Evolutionary conservation across 1,140 invertebrate species (phyloP).

Genomic region (Pseudomyrmex sp.): DNA sequence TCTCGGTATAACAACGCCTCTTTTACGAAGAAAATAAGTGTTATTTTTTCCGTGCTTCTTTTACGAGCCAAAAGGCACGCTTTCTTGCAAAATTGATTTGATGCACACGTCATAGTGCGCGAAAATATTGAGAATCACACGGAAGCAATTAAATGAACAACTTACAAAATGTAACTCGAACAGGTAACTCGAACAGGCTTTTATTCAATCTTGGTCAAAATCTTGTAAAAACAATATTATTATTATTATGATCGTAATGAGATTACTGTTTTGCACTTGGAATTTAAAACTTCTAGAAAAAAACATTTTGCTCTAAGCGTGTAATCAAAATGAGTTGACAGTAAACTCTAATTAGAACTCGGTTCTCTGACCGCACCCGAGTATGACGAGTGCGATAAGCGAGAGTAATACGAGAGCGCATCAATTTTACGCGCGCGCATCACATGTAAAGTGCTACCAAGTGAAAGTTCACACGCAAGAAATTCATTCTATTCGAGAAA

Average conservation of each 20-base stretch:
- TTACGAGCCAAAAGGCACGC: not conserved
- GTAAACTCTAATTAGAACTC: conserved; percentile 24
- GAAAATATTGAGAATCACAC: not conserved
- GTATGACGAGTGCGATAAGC: not conserved
- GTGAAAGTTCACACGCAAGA: conserved; percentile 60
- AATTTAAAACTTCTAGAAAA: conserved; percentile 1
- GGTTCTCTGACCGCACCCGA: conserved; percentile 1
- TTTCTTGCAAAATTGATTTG: conserved; percentile 34
- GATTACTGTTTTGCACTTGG: not conserved
- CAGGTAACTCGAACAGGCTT: no score
- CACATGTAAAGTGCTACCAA: conserved; percentile 12
- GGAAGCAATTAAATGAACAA: not conserved
- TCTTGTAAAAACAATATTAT: not conserved
- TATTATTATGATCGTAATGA: not conserved
- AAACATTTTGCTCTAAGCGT: not conserved
- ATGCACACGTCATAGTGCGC: not conserved
- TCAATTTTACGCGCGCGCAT: conserved; percentile 30
- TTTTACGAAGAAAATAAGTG: conserved; percentile 19
- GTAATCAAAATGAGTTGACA: not conserved
- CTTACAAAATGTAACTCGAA: not conserved
- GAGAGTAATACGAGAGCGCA: conserved; percentile 5
- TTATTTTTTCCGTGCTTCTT: conserved; percentile 14
- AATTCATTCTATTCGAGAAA: conserved; percentile 17
- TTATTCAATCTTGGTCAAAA: no score
- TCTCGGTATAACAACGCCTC: conserved; percentile 12